Evolutionary conservation across 2,797 vertebrate species (phyloP).

Genomic region (Nannoperca obscura): DNA sequence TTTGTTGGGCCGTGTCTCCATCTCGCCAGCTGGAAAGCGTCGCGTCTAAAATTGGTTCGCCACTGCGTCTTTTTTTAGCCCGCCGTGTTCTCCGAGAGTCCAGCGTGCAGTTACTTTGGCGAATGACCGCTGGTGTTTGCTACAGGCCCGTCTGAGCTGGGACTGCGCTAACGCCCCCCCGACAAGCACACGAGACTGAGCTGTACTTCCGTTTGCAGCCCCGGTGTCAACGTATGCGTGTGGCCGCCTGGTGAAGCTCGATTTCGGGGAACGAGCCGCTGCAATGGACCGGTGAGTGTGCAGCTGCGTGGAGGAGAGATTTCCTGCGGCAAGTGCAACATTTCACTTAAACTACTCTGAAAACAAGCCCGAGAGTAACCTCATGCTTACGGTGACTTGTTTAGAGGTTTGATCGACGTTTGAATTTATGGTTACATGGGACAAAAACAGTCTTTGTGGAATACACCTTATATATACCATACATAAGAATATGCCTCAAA

Average conservation of each 20-base stretch:
- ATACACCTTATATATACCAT: not conserved
- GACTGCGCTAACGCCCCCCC: not conserved
- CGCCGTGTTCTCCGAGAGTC: not conserved
- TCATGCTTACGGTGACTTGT: not conserved
- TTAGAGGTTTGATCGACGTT: not conserved
- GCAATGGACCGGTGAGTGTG: slow-evolving; percentile 77
- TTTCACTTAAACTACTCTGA: not conserved
- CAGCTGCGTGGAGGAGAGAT: not conserved
- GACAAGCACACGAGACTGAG: accelerated
- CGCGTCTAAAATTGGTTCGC: slow-evolving; percentile 5
- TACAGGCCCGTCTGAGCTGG: not conserved
- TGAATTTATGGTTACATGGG: not conserved
- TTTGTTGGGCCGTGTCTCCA: slow-evolving; percentile 5
- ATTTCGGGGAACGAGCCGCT: slow-evolving; percentile 11
- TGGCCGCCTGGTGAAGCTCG: slow-evolving; percentile 44
- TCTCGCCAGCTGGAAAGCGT: slow-evolving; percentile 7
- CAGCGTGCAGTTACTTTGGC: accelerated
- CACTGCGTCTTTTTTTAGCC: slow-evolving; percentile 53
- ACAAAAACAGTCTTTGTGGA: not conserved
- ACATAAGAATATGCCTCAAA: not conserved
- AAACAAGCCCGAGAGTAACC: not conserved
- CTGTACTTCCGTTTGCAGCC: slow-evolving; percentile 22
- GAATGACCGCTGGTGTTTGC: not conserved
- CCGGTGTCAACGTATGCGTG: slow-evolving; percentile 44
- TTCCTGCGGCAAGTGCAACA: not conserved